These are phyloP conservation scores for Saxidomus purpurata DNA, from an alignment of 1,140 invertebrate species.

Conservation along the genomic window DNA sequence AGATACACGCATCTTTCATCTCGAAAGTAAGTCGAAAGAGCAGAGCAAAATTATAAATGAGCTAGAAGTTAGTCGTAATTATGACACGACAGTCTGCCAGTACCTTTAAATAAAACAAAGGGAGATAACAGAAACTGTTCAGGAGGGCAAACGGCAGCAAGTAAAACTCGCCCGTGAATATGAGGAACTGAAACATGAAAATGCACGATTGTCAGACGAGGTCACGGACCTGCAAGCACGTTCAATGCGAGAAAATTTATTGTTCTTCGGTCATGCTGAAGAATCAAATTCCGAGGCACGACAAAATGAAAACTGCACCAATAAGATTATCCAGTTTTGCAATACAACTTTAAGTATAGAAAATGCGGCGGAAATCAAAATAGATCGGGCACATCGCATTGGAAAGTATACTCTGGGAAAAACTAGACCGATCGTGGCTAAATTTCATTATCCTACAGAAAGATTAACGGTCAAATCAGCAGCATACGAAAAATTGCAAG, in stretches of 20 bases:
- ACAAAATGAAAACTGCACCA: not conserved
- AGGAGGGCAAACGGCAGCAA: too few relatives aligned
- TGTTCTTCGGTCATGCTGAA: not conserved
- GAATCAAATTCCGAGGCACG: not conserved
- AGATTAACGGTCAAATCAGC: not conserved
- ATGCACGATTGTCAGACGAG: too few relatives aligned
- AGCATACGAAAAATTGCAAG: not conserved
- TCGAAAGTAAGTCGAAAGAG: too few relatives aligned
- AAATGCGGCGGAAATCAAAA: not conserved
- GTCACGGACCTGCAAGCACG: not conserved
- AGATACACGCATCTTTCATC: too few relatives aligned
- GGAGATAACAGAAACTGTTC: too few relatives aligned
- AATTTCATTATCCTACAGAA: not conserved
- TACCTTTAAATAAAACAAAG: too few relatives aligned
- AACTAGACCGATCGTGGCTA: constrained; percentile 9
- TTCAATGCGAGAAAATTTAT: not conserved
- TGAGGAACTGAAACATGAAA: too few relatives aligned
- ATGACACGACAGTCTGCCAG: too few relatives aligned
- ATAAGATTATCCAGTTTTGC: not conserved
- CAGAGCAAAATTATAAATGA: too few relatives aligned
- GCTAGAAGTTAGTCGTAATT: too few relatives aligned
- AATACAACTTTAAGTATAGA: not conserved
- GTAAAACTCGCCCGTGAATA: too few relatives aligned
- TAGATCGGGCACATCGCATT: constrained; percentile 29
- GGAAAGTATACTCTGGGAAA: not conserved